Conservation (phyloP, 2,888 invertebrate species). For the Cosmopolites sordidus region DNA sequence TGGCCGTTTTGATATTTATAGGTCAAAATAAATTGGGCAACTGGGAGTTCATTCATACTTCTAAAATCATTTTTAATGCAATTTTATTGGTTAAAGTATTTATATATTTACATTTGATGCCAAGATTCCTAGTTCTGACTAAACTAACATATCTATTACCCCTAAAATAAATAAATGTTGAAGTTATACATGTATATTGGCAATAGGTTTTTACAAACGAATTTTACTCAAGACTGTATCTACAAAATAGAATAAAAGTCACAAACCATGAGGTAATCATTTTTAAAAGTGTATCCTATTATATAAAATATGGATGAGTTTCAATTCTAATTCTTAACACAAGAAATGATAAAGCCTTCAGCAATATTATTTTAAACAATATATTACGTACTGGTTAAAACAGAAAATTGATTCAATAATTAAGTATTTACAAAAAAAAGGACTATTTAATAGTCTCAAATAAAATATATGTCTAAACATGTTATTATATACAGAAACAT, state of each 20-base stretch:
- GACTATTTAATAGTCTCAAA: background rate
- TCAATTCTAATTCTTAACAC: too few relatives aligned
- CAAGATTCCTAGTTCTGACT: conserved; percentile 25
- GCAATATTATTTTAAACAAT: too few relatives aligned
- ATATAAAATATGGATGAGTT: too few relatives aligned
- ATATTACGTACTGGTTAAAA: too few relatives aligned
- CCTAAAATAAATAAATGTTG: background rate
- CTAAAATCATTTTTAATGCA: conserved; percentile 27
- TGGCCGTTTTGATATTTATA: conserved; percentile 26
- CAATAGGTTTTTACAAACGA: conserved; percentile 33
- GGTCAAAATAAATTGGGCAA: conserved; percentile 26
- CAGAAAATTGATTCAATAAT: too few relatives aligned
- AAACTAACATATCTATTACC: background rate
- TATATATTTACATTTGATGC: conserved; percentile 32
- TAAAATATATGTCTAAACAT: background rate
- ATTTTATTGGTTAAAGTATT: background rate
- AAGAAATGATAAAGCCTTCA: too few relatives aligned
- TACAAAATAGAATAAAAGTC: background rate
- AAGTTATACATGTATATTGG: conserved; percentile 29
- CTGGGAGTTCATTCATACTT: conserved; percentile 35
- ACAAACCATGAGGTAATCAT: too few relatives aligned
- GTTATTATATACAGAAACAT: background rate
- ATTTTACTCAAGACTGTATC: background rate
- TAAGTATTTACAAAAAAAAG: background rate
- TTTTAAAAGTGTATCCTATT: too few relatives aligned